Conservation (phyloP, 2,797 vertebrate species). For the Tiaroga cobitis region DNA sequence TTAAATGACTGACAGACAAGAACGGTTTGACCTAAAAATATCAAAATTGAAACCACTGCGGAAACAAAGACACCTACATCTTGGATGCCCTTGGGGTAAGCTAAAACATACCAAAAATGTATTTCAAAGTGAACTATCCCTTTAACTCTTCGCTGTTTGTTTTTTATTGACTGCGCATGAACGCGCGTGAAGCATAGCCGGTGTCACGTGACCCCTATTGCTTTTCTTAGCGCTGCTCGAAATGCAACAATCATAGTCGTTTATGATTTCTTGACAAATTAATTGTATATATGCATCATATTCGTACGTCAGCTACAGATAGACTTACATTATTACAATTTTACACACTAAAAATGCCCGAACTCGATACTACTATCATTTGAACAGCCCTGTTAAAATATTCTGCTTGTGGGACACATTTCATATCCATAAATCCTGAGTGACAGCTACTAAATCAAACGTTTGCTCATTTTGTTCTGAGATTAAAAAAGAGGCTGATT, state of each 20-base stretch:
- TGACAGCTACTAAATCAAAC: background rate
- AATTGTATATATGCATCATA: accelerated
- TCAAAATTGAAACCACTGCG: too few species aligned
- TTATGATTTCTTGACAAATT: background rate
- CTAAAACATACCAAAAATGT: too few species aligned
- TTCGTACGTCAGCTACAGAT: background rate
- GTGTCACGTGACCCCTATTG: background rate
- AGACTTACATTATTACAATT: background rate
- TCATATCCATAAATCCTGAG: background rate
- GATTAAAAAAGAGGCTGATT: background rate
- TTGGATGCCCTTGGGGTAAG: too few species aligned
- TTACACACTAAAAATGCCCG: background rate
- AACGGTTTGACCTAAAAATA: too few species aligned
- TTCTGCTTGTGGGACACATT: background rate
- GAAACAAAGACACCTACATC: too few species aligned
- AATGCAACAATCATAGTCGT: too few species aligned
- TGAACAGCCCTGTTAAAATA: background rate
- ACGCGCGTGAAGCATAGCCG: background rate
- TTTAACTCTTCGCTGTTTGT: too few species aligned
- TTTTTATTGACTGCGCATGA: background rate
- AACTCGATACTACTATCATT: background rate
- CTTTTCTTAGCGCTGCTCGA: background rate
- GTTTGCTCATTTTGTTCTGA: background rate
- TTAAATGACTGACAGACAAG: too few species aligned
- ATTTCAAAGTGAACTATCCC: too few species aligned